A percentile compares a stretch with the other conserved stretches of the same genome.
These are phyloP conservation scores for Centropyge bicolor DNA, from an alignment of 2,797 vertebrate genomes.

Conservation along the genomic window DNA sequence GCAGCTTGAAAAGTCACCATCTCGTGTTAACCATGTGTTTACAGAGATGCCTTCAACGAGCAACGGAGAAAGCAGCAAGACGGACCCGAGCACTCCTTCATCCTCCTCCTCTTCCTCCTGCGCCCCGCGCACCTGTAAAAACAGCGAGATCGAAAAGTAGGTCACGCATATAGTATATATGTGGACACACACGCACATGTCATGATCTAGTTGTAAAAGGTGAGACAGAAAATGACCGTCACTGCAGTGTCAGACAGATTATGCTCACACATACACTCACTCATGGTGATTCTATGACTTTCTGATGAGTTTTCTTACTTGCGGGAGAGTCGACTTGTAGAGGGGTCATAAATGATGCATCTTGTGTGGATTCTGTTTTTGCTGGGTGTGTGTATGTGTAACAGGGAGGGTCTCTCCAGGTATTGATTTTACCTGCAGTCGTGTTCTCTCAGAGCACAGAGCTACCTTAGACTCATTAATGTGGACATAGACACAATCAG, in stretches of 20 bases:
- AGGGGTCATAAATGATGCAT: slow-evolving; percentile 79
- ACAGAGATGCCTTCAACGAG: slow-evolving; percentile 99
- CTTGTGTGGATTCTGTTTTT: slow-evolving; percentile 54
- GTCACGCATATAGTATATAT: slow-evolving; percentile 64
- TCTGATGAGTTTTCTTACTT: slow-evolving; percentile 69
- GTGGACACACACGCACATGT: neutral
- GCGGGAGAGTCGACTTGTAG: slow-evolving; percentile 35
- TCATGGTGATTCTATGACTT: slow-evolving; percentile 35
- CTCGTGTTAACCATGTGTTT: neutral
- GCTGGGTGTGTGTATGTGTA: neutral
- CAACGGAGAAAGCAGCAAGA: slow-evolving; percentile 97
- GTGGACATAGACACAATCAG: slow-evolving; percentile 24
- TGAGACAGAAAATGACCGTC: slow-evolving; percentile 16
- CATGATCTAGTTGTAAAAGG: slow-evolving; percentile 10
- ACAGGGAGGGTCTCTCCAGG: slow-evolving; percentile 54
- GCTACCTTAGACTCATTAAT: slow-evolving; percentile 68
- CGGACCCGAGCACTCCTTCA: slow-evolving; percentile 91
- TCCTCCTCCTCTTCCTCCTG: slow-evolving; percentile 92
- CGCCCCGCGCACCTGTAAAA: slow-evolving; percentile 90
- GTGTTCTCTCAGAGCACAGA: slow-evolving; percentile 54
- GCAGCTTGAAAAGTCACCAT: neutral
- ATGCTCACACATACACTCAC: slow-evolving; percentile 1
- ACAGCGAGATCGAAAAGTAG: slow-evolving; percentile 98
- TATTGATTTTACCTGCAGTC: slow-evolving; percentile 75
- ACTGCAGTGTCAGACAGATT: neutral